Evolutionary conservation across 2,888 invertebrate species (phyloP).

Genomic region (Chrysolina oricalcia): DNA sequence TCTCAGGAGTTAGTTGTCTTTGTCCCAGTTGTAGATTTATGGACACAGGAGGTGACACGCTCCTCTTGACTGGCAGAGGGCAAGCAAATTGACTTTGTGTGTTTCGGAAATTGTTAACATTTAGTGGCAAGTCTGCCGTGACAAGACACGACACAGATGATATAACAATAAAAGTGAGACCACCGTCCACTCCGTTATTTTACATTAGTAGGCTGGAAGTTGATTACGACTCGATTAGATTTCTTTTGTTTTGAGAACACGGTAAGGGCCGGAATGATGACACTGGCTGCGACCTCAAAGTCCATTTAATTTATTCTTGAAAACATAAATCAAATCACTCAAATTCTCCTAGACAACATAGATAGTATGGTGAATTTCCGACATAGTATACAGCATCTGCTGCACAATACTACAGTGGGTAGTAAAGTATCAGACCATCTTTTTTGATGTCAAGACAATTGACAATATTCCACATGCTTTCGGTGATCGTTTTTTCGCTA

Average conservation of each 20-base stretch:
- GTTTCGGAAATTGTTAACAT: constrained; percentile 69
- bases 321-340: no score
- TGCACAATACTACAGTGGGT: no score
- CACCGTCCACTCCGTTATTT: constrained; percentile 38
- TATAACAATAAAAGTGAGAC: constrained; percentile 35
- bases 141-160: constrained; percentile 57
- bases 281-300: no score
- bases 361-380: no score
- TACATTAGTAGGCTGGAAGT: constrained; percentile 6
- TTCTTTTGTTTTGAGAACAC: constrained; percentile 4
- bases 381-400: no score
- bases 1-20: constrained; percentile 16
- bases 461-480: no score
- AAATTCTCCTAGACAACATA: no score
- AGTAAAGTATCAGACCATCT: no score
- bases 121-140: constrained; percentile 62
- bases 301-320: no score
- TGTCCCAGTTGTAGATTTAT: constrained; percentile 40
- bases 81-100: constrained; percentile 69
- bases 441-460: no score
- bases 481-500: no score
- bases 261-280: no score
- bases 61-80: constrained; percentile 43
- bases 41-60: constrained; percentile 47
- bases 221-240: not conserved